These are phyloP conservation scores for Isaurus tuberculatus DNA, from an alignment of 92 coral and sea anemone species.

Conservation along the genomic window DNA sequence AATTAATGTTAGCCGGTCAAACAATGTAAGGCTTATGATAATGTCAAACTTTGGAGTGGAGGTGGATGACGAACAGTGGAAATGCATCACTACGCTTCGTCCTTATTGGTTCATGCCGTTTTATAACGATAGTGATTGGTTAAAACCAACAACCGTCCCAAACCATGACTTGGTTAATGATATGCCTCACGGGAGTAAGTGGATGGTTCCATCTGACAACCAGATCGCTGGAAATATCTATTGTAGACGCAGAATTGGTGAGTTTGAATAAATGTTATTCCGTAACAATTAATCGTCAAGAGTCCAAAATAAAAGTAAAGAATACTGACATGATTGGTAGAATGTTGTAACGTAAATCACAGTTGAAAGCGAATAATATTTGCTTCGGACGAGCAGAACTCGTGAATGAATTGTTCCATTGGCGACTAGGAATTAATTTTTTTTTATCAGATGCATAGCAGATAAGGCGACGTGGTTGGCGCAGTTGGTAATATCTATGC, in stretches of 20 bases:
- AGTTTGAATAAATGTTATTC: too few species aligned
- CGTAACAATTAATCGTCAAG: too few species aligned
- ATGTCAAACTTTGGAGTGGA: conserved; percentile 6
- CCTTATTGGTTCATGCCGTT: conserved; percentile 1
- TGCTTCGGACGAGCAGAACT: too few species aligned
- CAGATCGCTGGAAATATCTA: background rate
- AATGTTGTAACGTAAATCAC: too few species aligned
- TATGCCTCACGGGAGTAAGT: conserved; percentile 2
- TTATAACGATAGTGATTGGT: conserved; percentile 14
- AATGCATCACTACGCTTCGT: background rate
- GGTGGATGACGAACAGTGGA: conserved; percentile 5
- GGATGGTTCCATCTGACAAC: background rate
- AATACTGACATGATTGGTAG: too few species aligned
- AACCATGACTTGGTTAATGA: background rate
- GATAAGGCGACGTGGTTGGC: too few species aligned
- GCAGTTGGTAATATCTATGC: too few species aligned
- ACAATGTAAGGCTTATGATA: background rate
- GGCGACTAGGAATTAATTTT: too few species aligned
- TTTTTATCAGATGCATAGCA: too few species aligned
- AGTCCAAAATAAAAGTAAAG: too few species aligned
- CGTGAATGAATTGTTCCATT: too few species aligned
- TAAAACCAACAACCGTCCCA: background rate
- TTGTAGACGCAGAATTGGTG: conserved; percentile 10
- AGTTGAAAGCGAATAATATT: too few species aligned
- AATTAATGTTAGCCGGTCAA: background rate